Percentiles rank a stretch among this genome's conserved stretches.
phyloP scores from a whole-genome alignment of 2,888 invertebrate species.

The Melieria crassipennis region DNA sequence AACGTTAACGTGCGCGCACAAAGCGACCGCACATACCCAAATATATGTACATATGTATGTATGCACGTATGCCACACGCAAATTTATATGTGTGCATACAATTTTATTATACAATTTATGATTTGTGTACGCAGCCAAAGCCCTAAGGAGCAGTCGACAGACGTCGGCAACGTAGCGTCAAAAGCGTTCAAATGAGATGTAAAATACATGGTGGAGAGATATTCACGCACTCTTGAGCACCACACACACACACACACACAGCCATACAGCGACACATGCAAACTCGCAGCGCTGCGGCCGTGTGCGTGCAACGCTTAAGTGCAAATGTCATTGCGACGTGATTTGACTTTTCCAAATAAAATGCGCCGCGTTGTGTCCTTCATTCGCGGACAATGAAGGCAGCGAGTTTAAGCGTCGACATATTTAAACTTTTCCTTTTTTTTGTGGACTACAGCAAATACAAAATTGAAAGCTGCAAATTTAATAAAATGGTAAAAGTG shows the following conservation, averaged over 20 bases:
- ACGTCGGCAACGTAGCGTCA: no score
- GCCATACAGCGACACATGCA: neutral
- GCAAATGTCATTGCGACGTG: conserved; percentile 24
- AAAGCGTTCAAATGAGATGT: no score
- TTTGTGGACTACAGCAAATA: no score
- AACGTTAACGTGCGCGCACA: neutral
- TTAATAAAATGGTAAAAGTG: no score
- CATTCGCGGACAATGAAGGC: no score
- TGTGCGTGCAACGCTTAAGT: conserved; percentile 5
- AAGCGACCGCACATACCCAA: neutral
- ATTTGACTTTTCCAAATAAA: conserved; percentile 7
- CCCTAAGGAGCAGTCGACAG: no score
- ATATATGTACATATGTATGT: neutral
- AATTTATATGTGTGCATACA: neutral
- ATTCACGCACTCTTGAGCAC: conserved; percentile 11
- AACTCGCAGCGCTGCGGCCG: neutral
- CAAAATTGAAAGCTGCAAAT: no score
- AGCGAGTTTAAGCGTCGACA: no score
- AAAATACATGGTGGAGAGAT: neutral
- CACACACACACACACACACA: neutral
- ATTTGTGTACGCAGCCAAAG: neutral
- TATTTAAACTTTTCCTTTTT: no score
- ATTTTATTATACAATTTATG: neutral
- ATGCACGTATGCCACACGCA: neutral
- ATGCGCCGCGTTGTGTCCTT: no score